Percentiles rank a stretch among this genome's conserved stretches.
Conservation (phyloP, 2,888 invertebrate genomes). For the Protonemura montana region DNA sequence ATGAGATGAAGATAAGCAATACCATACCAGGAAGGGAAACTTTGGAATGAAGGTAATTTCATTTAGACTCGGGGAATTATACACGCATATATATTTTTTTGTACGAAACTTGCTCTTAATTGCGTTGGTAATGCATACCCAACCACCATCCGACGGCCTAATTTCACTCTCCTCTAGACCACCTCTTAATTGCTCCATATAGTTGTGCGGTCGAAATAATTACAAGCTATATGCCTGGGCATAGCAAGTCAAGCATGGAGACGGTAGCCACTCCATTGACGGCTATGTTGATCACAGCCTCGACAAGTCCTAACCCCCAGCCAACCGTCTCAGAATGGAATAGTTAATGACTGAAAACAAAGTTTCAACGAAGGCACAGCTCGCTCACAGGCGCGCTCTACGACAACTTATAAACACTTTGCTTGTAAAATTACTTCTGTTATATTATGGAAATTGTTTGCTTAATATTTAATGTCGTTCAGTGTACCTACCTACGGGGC, state of each 20-base stretch:
- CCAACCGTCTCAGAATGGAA: background rate
- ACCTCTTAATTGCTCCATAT: background rate
- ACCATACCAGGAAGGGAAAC: background rate
- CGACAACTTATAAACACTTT: background rate
- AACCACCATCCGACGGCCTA: background rate
- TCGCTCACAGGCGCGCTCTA: background rate
- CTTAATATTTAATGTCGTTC: conserved; percentile 31
- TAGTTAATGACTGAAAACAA: background rate
- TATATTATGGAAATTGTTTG: conserved; percentile 20
- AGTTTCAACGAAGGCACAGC: background rate
- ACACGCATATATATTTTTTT: background rate
- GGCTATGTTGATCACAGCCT: background rate
- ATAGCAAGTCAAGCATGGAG: background rate
- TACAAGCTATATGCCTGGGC: background rate
- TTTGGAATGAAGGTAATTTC: background rate
- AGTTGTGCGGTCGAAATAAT: background rate
- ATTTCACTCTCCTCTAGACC: background rate
- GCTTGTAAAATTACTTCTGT: conserved; percentile 16
- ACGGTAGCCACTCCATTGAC: background rate
- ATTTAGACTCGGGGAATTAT: background rate
- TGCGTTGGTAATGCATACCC: background rate
- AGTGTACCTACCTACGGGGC: background rate
- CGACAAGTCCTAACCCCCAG: too few species aligned
- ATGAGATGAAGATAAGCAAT: background rate
- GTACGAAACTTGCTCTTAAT: background rate